Evolutionary conservation across 2,888 invertebrate genomes (phyloP), one percentile per base, ranked within the genome.

Genomic region (Trichogramma dendrolimi): DNA sequence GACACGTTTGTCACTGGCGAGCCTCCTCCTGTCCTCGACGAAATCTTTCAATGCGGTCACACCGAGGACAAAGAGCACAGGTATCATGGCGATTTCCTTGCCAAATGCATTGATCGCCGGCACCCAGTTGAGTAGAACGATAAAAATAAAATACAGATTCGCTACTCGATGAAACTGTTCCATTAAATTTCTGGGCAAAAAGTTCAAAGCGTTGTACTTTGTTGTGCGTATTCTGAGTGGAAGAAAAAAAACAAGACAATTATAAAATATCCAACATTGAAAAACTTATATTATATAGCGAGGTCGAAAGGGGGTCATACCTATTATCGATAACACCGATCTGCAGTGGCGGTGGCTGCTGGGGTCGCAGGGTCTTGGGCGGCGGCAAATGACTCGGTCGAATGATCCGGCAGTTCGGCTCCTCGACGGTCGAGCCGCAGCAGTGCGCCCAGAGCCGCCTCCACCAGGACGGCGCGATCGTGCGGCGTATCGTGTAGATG

Each of bases 81-180:
- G 96, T 71, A 96, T 85, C 91, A 96, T 94, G 11, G 96, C 94
- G 70, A 96, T 87, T 81, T 96, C 96, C 79, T 95, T 96, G 67
- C 94, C 96, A 81, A 96, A 96, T 4, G 96, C 96, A 81, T 92
- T 93, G 66, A 96, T 92, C 44, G 89, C 87, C 4, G 96, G 96
- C 76, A 96, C 90, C 95, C 95, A 96, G 82, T 97, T 97, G 68
- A 97, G 85, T 71, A 96, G 82, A 72, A 96, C 95, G 78, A 98
- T 96, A 78, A 96, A 93, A 76, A 97, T 90, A 81, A 98, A 98
- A 83, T 97, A 98, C 74, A 98, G 84, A 84, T 98, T 98, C 67
- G 97, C 97, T 76, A 96, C 93, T 66, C 97, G 87, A 81, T 96
- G 96, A 80, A 98, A 96, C 82, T 98, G 97, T 82, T 97, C 96